Base-by-base conservation (phyloP, 1,140 invertebrate genomes). In the Chymomyza costata region DNA sequence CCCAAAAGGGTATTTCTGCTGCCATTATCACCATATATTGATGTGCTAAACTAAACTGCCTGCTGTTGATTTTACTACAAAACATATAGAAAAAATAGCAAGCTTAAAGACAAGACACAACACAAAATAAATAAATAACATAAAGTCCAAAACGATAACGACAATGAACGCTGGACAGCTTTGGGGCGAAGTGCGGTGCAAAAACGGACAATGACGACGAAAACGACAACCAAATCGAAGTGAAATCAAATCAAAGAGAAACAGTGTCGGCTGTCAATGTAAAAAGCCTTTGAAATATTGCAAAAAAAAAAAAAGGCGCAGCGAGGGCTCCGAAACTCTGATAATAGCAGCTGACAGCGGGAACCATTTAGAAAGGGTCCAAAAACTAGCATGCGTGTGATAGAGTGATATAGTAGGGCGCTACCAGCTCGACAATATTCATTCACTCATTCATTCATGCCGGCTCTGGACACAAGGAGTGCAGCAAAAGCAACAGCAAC, bases 71-170 rank as follows among this genome's bases (percentile, higher is more conserved):
- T 80, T 78, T 70, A 70, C 65, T 70, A 74, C 49, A 57, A 69
- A 74, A 65, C 48, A 70, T 78, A 78, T 78, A 76, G 56, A 34
- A 43, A 30, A n/a, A 48, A 6, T 46, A 52, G 64, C 43, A 31
- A 53, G 32, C 16, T n/a, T 31, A 50, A 44, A 39, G 52, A 43
- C 35, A 66, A 56, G 44, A 58, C 45, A 35, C 17, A 44, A 35
- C 43, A 41, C n/a, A n/a, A n/a, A n/a, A n/a, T n/a, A 61, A 76
- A 78, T 71, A 80, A 71, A 78, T 78, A 71, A 57, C 53, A 71
- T 78, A 78, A 80, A 78, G 73, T 80, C 58, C 66, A 80, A 59
- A 48, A 54, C 67, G 73, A 78, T 78, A 78, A 80, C n/a, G n/a
- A n/a, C n/a, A n/a, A n/a, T n/a, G n/a, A n/a, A n/a, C n/a, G n/a